phyloP scores from a whole-genome alignment of 2,797 vertebrate genomes.

The Chelmon rostratus region DNA sequence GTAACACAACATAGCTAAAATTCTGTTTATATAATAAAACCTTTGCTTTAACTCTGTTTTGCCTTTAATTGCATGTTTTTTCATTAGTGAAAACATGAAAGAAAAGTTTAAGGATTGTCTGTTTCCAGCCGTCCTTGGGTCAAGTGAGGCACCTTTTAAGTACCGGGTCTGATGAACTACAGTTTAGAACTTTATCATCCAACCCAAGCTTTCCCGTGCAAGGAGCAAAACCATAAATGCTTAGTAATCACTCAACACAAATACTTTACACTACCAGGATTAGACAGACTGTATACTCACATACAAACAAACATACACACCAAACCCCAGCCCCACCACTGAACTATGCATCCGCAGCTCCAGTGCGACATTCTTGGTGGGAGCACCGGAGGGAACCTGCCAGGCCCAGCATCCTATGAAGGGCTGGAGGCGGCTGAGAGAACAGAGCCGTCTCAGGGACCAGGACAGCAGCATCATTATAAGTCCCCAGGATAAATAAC shows the following conservation, averaged over 20 bases:
- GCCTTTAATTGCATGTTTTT: background rate
- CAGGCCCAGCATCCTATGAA: constrained; percentile 53
- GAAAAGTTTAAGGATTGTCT: background rate
- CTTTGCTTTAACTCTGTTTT: too few species aligned
- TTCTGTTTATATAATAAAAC: background rate
- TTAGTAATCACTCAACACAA: constrained; percentile 22
- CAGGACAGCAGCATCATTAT: constrained; percentile 83
- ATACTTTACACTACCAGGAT: constrained; percentile 26
- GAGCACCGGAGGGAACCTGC: constrained; percentile 57
- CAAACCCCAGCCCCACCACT: constrained; percentile 26
- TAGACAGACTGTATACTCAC: constrained; percentile 24
- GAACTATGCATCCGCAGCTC: constrained; percentile 24
- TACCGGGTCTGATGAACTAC: background rate
- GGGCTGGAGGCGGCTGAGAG: constrained; percentile 52
- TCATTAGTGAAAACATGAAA: background rate
- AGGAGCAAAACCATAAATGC: constrained; percentile 9
- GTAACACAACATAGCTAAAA: background rate
- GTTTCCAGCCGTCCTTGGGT: background rate
- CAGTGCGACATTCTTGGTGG: constrained; percentile 64
- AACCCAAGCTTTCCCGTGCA: background rate
- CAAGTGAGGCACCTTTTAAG: background rate
- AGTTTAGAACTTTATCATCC: background rate
- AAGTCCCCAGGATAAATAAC: constrained; percentile 76
- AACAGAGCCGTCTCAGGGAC: constrained; percentile 73
- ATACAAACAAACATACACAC: constrained; percentile 31